Evolutionary conservation across 2,888 invertebrate genomes (phyloP).

Genomic region (Thumatha senex): DNA sequence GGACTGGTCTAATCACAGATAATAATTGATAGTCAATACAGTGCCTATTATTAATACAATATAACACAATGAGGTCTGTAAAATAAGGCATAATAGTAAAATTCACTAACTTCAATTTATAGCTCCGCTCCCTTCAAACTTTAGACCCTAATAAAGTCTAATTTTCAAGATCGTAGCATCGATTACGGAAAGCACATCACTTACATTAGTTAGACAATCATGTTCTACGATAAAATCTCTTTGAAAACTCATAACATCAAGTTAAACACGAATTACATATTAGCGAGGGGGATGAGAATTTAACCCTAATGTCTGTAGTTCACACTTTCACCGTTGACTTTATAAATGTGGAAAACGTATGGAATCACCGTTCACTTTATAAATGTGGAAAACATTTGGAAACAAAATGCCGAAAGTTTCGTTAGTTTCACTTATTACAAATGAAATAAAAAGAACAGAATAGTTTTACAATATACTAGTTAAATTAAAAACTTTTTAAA

Average conservation of each 20-base stretch:
- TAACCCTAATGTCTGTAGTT: background rate
- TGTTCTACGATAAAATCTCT: constrained; percentile 10
- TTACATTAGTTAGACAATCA: constrained; percentile 23
- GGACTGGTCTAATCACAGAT: too few species aligned
- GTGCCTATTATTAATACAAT: too few species aligned
- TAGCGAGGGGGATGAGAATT: background rate
- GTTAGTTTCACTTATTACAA: too few species aligned
- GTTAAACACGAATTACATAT: background rate
- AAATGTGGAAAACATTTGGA: background rate
- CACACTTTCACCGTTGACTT: background rate
- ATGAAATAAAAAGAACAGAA: too few species aligned
- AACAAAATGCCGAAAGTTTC: too few species aligned
- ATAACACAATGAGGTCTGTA: too few species aligned
- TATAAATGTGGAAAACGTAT: background rate
- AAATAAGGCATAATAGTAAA: too few species aligned
- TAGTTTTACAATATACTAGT: too few species aligned
- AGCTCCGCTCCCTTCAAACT: constrained; percentile 4
- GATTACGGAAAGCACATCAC: constrained; percentile 18
- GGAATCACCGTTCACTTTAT: background rate
- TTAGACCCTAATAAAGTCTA: constrained; percentile 25
- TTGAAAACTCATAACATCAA: background rate
- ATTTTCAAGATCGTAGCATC: constrained; percentile 20
- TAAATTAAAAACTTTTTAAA: too few species aligned
- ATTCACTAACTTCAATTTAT: too few species aligned
- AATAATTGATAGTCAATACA: too few species aligned